phyloP scores from a whole-genome alignment of 2,797 vertebrate species.

The Valencia hispanica region DNA sequence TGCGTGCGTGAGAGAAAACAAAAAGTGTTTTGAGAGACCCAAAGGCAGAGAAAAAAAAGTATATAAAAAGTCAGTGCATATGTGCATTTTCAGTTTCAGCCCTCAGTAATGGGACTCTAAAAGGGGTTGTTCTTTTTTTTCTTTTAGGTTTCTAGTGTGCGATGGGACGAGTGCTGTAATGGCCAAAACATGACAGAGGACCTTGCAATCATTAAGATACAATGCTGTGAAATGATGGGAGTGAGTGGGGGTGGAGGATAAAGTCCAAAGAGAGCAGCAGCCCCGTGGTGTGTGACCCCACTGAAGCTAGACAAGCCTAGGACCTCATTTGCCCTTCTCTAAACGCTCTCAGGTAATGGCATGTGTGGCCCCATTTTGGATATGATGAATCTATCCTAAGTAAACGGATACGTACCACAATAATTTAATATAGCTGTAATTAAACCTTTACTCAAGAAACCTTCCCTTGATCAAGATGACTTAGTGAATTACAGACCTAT shows the following conservation, averaged over 20 bases:
- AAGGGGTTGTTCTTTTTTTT: slow-evolving; percentile 8
- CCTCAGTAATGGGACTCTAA: slow-evolving; percentile 45
- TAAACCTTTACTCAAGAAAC: no score
- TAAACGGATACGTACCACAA: no score
- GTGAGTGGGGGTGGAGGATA: slow-evolving; percentile 27
- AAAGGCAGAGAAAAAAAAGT: slow-evolving; percentile 14
- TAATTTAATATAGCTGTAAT: no score
- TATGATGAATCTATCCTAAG: no score
- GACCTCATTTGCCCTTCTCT: slow-evolving; percentile 47
- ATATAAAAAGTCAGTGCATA: slow-evolving; percentile 7
- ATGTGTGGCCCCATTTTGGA: no score
- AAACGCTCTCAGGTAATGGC: slow-evolving; percentile 54
- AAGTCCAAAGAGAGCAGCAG: slow-evolving; percentile 30
- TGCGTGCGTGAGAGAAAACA: slow-evolving; percentile 15
- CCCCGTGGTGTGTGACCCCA: slow-evolving; percentile 36
- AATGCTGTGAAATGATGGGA: slow-evolving; percentile 37
- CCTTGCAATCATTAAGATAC: slow-evolving; percentile 32
- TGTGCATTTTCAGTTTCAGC: slow-evolving; percentile 28
- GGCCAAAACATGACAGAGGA: slow-evolving; percentile 40
- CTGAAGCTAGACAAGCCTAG: slow-evolving; percentile 20
- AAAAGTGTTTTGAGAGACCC: slow-evolving; percentile 16
- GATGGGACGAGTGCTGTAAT: slow-evolving; percentile 36
- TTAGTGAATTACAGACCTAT: no score
- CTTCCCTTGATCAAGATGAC: no score
- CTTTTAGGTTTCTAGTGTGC: slow-evolving; percentile 22